Conservation (phyloP, 2,888 invertebrate species). For the Bellardia bayeri region DNA sequence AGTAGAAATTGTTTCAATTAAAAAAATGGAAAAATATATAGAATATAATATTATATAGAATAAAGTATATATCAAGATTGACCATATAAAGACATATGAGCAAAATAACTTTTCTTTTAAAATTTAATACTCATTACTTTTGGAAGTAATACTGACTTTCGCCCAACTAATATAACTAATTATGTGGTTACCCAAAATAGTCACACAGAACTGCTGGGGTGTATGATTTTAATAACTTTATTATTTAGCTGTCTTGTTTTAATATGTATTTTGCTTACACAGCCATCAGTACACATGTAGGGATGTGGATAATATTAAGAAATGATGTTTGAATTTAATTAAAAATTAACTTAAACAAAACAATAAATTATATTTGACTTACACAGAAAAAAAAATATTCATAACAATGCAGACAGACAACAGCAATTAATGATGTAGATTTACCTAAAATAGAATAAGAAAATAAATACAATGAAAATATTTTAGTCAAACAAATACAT, state of each 20-base stretch:
- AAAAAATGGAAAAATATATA: not conserved
- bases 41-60: not conserved
- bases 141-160: no score
- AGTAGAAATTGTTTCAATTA: not conserved
- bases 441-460: constrained; percentile 20
- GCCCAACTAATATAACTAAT: no score
- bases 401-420: not conserved
- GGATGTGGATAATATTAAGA: constrained; percentile 6
- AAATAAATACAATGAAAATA: not conserved
- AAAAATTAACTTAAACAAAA: constrained; percentile 50
- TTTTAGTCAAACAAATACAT: not conserved
- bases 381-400: not conserved
- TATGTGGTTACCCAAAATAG: no score
- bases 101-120: no score
- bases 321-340: constrained; percentile 37
- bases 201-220: no score
- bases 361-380: constrained; percentile 42
- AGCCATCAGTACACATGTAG: not conserved
- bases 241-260: constrained; percentile 8
- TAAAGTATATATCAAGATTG: no score
- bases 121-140: no score
- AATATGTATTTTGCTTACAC: not conserved
- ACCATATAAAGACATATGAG: no score
- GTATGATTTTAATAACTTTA: no score
- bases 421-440: not conserved